Percentiles rank a stretch among this genome's conserved stretches.
Evolutionary conservation across 2,113 vertebrate genomes (phyloP).

Genomic region (Muscicapa adusta): DNA sequence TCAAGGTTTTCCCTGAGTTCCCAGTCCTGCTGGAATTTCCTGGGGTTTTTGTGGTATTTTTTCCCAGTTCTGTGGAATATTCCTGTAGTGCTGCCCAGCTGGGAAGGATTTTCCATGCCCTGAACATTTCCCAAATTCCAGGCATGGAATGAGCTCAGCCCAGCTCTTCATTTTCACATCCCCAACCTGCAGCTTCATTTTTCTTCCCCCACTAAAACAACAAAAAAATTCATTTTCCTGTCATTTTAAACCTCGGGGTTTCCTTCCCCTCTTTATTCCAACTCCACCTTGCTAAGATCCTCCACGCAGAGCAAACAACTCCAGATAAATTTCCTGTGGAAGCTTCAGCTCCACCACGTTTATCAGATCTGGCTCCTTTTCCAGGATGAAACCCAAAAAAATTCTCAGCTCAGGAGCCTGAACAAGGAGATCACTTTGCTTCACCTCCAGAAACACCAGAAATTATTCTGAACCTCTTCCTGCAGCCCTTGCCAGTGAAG

Average conservation of each 20-base stretch:
- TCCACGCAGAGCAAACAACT: background rate
- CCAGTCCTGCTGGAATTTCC: background rate
- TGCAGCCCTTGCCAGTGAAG: background rate
- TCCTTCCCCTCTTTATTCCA: background rate
- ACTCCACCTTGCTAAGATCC: background rate
- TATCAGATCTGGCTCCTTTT: background rate
- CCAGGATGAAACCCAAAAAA: background rate
- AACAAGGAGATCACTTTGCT: background rate
- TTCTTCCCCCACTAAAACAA: background rate
- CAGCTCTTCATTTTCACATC: background rate
- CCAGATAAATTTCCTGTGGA: background rate
- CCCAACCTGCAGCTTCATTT: background rate
- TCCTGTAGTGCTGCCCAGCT: too few species aligned
- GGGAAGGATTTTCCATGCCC: background rate
- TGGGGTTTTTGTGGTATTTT: too few species aligned
- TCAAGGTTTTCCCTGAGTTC: background rate
- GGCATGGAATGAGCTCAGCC: background rate
- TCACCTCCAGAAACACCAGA: background rate
- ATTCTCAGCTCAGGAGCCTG: background rate
- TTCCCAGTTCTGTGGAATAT: too few species aligned
- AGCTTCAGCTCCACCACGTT: background rate
- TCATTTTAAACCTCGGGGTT: background rate
- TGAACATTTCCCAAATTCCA: accelerated
- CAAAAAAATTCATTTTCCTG: background rate
- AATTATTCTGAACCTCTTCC: background rate